Base-by-base conservation (phyloP, 1,140 invertebrate genomes). In the Odontomachus brunneus region DNA sequence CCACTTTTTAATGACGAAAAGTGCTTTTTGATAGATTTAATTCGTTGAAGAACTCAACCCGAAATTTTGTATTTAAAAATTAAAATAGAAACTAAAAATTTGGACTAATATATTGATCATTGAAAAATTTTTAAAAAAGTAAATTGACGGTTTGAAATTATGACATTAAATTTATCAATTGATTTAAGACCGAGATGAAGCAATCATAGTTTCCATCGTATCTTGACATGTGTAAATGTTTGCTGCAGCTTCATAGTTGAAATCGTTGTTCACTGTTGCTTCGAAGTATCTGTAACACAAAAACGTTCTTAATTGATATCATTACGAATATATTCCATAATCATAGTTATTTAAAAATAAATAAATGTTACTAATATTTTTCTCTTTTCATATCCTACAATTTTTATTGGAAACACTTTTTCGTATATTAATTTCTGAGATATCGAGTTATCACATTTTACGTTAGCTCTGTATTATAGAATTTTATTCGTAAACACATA, bases 221-320 rank as follows among this genome's bases (percentile, higher is more conserved):
- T 89, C 57, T 86, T 90, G 66, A 90, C 82, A 53, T 86, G 82
- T 53, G 65, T 73, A 26, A 84, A 84, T 63, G 60, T 84, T 65
- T 84, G 57, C 62, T 83, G 83, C 60, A 75, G 60, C 65, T 87
- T 82, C 73, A 84, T 87, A 57, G 63, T 19, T 65, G 49, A 62
- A 51, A 11, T 76, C 57, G 80, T 84, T 73, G 78, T 7, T 57
- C 24, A 44, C 38, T 72, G 44, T 11, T 84, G 33, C 12, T 76
- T 86, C 89, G 87, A 92, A 88, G 87, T 92, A 92, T 89, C 92
- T 92, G 90, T 0, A 92, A 92, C 88, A 90, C 5, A 73, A 66
- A 59, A 80, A 44, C 29, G 5, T 48, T 48, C 3, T 80, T 44
- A 57, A n/a, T 57, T 22, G 4, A 69, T 19, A 33, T 38, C 3